phyloP scores from a whole-genome alignment of 2,797 vertebrate species.

The Lepus townsendii region DNA sequence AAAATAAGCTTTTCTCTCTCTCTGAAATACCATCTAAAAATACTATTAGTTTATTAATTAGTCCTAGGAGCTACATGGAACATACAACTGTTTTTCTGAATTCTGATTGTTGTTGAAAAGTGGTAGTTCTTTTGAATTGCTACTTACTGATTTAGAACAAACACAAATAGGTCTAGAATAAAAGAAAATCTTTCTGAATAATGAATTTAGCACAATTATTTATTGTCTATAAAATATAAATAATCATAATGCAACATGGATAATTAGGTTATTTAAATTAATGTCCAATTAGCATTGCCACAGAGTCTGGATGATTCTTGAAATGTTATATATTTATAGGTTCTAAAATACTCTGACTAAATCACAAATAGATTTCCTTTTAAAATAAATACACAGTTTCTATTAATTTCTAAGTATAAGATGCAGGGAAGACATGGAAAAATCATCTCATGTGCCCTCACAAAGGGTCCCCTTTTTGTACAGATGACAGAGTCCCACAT shows the following conservation, averaged over 20 bases:
- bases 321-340: slow-evolving; percentile 39
- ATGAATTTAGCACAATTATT: slow-evolving; percentile 77
- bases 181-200: slow-evolving; percentile 69
- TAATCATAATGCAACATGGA: slow-evolving; percentile 17
- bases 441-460: slow-evolving; percentile 10
- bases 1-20: neutral
- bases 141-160: slow-evolving; percentile 71
- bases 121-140: slow-evolving; percentile 62
- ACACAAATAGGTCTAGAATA: slow-evolving; percentile 65
- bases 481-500: neutral
- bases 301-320: slow-evolving; percentile 21
- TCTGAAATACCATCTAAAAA: slow-evolving; percentile 70
- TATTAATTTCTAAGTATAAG: neutral
- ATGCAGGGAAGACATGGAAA: neutral
- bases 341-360: slow-evolving; percentile 32
- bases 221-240: slow-evolving; percentile 64
- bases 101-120: slow-evolving; percentile 76
- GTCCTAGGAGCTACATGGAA: neutral
- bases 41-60: slow-evolving; percentile 71
- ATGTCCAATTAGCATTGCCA: slow-evolving; percentile 31
- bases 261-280: slow-evolving; percentile 63
- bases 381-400: slow-evolving; percentile 5
- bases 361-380: neutral
- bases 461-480: neutral
- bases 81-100: slow-evolving; percentile 52